A percentile compares a stretch with the other conserved stretches of the same genome.
phyloP scores from a whole-genome alignment of 2,888 invertebrate species.

The Saturnia japonica region DNA sequence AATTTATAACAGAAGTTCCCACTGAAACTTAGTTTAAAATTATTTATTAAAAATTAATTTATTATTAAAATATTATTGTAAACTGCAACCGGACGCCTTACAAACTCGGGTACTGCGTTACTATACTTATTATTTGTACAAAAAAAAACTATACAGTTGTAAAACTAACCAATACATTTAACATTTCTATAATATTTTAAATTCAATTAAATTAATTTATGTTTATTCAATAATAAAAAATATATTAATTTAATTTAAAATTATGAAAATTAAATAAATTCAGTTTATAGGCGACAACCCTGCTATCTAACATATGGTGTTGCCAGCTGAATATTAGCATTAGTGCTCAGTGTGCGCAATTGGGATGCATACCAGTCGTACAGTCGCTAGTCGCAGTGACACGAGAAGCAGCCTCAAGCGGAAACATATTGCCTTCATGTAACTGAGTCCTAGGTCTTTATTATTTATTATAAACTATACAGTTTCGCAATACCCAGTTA shows the following conservation, averaged over 20 bases:
- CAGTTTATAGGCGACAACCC: neutral
- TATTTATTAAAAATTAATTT: no score
- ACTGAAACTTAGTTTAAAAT: no score
- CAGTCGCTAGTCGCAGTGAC: neutral
- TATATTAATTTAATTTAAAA: neutral
- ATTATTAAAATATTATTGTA: no score
- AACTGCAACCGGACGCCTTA: no score
- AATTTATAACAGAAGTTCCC: neutral
- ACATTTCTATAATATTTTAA: neutral
- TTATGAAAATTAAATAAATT: neutral
- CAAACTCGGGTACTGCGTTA: no score
- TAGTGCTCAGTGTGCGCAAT: neutral
- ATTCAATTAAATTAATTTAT: neutral
- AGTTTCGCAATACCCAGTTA: neutral
- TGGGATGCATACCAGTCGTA: neutral
- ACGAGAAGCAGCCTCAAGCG: neutral
- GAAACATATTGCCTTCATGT: neutral
- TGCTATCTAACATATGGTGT: neutral
- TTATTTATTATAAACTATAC: neutral
- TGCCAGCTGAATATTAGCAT: neutral
- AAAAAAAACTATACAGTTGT: no score
- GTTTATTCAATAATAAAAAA: neutral
- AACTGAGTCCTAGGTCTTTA: neutral
- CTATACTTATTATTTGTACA: no score
- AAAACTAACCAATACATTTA: neutral